Evolutionary conservation across 2,113 vertebrate species (phyloP), one percentile per base, ranked within the genome.

Genomic region (Neodon shergylaensis): DNA sequence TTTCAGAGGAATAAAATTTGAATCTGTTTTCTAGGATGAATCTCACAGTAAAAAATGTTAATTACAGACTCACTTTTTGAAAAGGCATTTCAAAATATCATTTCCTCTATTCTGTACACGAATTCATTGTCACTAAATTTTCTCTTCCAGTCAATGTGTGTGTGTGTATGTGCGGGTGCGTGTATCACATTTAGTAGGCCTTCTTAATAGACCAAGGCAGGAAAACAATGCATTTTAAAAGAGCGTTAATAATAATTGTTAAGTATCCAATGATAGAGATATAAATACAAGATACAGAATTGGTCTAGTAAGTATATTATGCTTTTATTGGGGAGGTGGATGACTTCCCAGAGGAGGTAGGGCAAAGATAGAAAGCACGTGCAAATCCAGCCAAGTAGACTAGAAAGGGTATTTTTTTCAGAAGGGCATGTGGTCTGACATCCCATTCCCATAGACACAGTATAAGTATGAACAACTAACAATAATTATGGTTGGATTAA

Each of bases 1-100:
- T 90, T 95, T 26, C 79, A 96, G 87, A 92, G 42, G 39, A 77
- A 95, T 79, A 91, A 49, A 58, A 85, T 66, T 79, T 79, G 61
- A 96, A 85, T 10, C 42, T 91, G 54, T 70, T 96, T 39, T 54
- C 33, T 93, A 86, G 63, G 70, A 73, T 90, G 36, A 78, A 84
- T 88, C 17, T 92, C 61, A 88, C 12, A 65, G 82, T 93, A 4
- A 33, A 86, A 93, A 97, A 95, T 39, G 92, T 68, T 90, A 52
- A 96, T 95, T 95, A 95, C 63, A 94, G 76, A 84, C 14, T 1
- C 47, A 47, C 22, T 81, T 66, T 95, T 89, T 93, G 58, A n/a
- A 93, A 92, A 90, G n/a, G 0, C 33, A 22, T 54, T 26, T 58
- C 52, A 82, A 58, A 68, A 36, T 0, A 92, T 88, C 6, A 68